phyloP scores from a whole-genome alignment of 2,113 vertebrate species.

The Cyprinus carpio region DNA sequence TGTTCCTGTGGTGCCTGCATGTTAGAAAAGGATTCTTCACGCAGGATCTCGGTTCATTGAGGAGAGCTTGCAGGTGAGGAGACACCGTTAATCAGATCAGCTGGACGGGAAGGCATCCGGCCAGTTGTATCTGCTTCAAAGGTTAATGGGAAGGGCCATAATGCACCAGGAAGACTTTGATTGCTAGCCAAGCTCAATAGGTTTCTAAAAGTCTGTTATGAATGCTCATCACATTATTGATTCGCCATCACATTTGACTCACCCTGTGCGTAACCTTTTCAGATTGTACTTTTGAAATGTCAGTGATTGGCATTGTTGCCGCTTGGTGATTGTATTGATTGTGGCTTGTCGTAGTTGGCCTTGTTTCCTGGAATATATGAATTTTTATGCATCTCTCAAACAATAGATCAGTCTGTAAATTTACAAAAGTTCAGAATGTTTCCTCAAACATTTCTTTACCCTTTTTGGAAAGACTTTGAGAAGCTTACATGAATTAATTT shows the following conservation, averaged over 20 bases:
- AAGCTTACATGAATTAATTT: neutral
- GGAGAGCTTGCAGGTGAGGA: constrained; percentile 52
- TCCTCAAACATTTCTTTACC: neutral
- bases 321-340: constrained; percentile 13
- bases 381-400: constrained; percentile 12
- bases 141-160: constrained; percentile 14
- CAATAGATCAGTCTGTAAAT: neutral
- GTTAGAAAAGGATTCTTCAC: constrained; percentile 77
- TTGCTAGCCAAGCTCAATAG: neutral
- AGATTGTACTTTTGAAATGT: constrained; percentile 41
- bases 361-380: constrained; percentile 6
- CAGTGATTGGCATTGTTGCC: constrained; percentile 39
- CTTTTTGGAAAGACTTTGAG: neutral
- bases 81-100: neutral
- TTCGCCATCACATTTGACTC: constrained; percentile 2
- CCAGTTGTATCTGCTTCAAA: constrained; percentile 25
- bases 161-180: constrained; percentile 19
- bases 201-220: constrained; percentile 36
- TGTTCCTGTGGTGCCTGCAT: constrained; percentile 70
- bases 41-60: constrained; percentile 76
- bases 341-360: neutral
- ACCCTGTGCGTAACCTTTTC: constrained; percentile 26
- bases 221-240: constrained; percentile 29
- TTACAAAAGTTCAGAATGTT: neutral
- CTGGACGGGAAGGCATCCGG: neutral